Conservation (phyloP, 1,140 invertebrate species). For the Microplitis mediator region DNA sequence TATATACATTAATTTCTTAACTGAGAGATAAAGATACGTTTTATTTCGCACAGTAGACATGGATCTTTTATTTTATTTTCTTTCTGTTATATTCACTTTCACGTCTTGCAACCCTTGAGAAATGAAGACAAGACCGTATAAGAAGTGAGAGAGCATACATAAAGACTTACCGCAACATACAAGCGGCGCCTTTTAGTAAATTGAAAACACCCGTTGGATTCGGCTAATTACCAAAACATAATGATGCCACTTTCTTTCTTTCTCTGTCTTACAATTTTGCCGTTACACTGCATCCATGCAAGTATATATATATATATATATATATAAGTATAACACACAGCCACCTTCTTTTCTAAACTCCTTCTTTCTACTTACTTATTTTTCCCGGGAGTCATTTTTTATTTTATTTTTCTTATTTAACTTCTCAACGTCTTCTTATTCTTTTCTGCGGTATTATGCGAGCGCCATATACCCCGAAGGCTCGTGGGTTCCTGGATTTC, state of each 20-base stretch:
- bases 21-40: not conserved
- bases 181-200: conserved; percentile 54
- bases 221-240: conserved; percentile 58
- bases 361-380: conserved; percentile 1
- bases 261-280: conserved; percentile 34
- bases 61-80: conserved; percentile 36
- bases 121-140: not conserved
- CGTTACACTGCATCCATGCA: conserved; percentile 33
- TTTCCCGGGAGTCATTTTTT: not conserved
- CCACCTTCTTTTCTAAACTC: not conserved
- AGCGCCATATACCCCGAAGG: conserved; percentile 5
- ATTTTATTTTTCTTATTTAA: not conserved
- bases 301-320: not conserved
- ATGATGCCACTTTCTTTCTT: conserved; percentile 40
- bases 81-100: conserved; percentile 25
- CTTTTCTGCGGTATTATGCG: conserved; percentile 10
- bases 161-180: conserved; percentile 27
- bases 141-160: conserved; percentile 6
- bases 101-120: conserved; percentile 22
- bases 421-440: not conserved
- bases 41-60: conserved; percentile 15
- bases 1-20: too few relatives aligned
- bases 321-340: not conserved
- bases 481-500: not conserved
- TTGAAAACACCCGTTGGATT: conserved; percentile 54